phyloP scores from a whole-genome alignment of 53 echinoderm and acorn worm species.

The Paelopatides confundens region DNA sequence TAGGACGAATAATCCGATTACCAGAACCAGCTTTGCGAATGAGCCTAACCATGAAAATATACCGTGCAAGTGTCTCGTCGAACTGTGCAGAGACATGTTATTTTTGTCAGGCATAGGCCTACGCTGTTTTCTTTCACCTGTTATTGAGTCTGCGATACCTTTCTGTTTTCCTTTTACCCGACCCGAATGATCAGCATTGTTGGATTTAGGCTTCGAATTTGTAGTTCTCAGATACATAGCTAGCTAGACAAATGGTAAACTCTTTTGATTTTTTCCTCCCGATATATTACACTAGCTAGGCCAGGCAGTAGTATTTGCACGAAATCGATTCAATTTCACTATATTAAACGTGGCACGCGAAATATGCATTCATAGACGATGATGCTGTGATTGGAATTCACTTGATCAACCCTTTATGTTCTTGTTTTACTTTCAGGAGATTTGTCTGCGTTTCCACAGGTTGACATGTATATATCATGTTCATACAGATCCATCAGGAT shows the following conservation, averaged over 20 bases:
- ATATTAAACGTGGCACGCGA: neutral
- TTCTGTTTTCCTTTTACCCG: neutral
- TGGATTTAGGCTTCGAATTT: neutral
- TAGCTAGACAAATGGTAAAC: too few relatives aligned
- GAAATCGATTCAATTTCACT: neutral
- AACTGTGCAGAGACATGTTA: neutral
- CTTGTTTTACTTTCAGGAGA: too few relatives aligned
- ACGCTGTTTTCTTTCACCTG: neutral
- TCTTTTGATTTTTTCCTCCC: neutral
- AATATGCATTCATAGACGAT: too few relatives aligned
- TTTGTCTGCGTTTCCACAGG: too few relatives aligned
- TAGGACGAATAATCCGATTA: neutral
- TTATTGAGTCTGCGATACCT: neutral
- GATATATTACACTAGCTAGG: neutral
- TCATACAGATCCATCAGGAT: too few relatives aligned
- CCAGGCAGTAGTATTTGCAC: neutral
- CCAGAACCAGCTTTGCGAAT: conserved; percentile 7
- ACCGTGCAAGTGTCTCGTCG: neutral
- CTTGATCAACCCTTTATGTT: too few relatives aligned
- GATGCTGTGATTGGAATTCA: too few relatives aligned
- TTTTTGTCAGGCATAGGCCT: too few relatives aligned
- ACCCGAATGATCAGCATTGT: neutral
- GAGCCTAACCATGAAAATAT: neutral
- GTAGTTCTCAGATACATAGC: neutral
- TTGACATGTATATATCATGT: too few relatives aligned